These are phyloP conservation scores for Carettochelys insculpta DNA, from an alignment of 2,113 vertebrate species.

Conservation along the genomic window DNA sequence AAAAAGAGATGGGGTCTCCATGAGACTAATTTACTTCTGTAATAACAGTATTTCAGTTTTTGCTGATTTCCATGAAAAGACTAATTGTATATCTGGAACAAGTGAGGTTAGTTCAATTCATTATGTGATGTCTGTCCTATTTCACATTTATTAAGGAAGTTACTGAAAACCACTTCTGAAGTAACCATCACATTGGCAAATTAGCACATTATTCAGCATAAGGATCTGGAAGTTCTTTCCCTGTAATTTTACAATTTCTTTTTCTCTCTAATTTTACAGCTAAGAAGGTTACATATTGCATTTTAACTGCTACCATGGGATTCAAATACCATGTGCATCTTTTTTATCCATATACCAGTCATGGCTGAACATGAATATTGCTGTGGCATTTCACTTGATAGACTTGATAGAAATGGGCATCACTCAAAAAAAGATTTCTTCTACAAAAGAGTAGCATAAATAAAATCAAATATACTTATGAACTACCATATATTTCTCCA, in stretches of 20 bases:
- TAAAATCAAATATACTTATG: slow-evolving; percentile 1
- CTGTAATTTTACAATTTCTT: slow-evolving; percentile 22
- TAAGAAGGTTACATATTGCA: not conserved
- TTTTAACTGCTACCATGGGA: slow-evolving; percentile 6
- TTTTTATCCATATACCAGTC: not conserved
- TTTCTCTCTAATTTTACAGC: slow-evolving; percentile 15
- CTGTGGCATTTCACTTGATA: not conserved
- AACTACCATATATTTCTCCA: not conserved
- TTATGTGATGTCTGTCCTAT: slow-evolving; percentile 44
- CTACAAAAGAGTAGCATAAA: not conserved
- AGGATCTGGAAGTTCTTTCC: slow-evolving; percentile 24
- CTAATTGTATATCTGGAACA: slow-evolving; percentile 43
- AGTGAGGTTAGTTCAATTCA: slow-evolving; percentile 40
- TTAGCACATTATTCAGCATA: slow-evolving; percentile 41
- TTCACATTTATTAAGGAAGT: slow-evolving; percentile 37
- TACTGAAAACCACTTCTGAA: slow-evolving; percentile 33
- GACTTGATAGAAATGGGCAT: not conserved
- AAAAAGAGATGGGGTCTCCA: slow-evolving; percentile 36
- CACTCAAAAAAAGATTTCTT: not conserved
- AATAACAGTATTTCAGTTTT: slow-evolving; percentile 45
- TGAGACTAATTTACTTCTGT: slow-evolving; percentile 58
- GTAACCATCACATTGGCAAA: slow-evolving; percentile 43
- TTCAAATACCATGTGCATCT: slow-evolving; percentile 20
- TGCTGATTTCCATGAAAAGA: slow-evolving; percentile 46
- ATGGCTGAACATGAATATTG: not conserved